Evolutionary conservation across 2,113 vertebrate species (phyloP).

Genomic region (Aptenodytes patagonicus): DNA sequence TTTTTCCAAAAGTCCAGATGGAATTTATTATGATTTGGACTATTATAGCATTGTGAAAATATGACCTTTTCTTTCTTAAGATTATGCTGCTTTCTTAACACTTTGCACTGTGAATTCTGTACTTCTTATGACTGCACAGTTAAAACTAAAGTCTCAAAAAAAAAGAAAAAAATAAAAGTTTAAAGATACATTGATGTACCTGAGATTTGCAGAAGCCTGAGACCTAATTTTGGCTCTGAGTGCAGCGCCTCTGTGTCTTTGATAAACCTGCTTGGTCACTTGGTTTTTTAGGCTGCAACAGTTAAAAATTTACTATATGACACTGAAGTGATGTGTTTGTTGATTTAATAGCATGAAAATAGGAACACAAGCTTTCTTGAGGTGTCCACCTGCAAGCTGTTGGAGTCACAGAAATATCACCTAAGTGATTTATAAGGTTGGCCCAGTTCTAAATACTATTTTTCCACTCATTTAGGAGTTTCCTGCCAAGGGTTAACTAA

Average conservation of each 20-base stretch:
- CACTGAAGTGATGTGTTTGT: not conserved
- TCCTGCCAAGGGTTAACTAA: not conserved
- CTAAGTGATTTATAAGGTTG: not conserved
- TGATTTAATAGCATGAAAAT: not conserved
- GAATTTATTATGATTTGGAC: conserved; percentile 49
- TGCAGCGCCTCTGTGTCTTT: not conserved
- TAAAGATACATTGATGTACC: not conserved
- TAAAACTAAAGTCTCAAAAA: not conserved
- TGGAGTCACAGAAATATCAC: not conserved
- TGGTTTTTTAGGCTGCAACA: not conserved
- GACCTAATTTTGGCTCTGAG: not conserved
- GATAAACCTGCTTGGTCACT: not conserved
- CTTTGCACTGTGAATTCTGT: not conserved
- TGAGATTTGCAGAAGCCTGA: not conserved
- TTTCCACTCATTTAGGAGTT: not conserved
- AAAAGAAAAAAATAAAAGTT: not conserved
- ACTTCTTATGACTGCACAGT: not conserved
- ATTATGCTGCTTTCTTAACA: not conserved
- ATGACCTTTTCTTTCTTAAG: conserved; percentile 16
- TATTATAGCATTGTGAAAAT: conserved; percentile 26
- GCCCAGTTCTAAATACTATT: not conserved
- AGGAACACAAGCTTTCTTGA: not conserved
- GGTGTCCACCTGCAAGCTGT: not conserved
- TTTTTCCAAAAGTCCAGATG: conserved; percentile 65
- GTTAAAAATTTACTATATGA: not conserved